Base-by-base conservation (phyloP, 53 echinoderm and acorn worm species). In the Pentamera pediparva region DNA sequence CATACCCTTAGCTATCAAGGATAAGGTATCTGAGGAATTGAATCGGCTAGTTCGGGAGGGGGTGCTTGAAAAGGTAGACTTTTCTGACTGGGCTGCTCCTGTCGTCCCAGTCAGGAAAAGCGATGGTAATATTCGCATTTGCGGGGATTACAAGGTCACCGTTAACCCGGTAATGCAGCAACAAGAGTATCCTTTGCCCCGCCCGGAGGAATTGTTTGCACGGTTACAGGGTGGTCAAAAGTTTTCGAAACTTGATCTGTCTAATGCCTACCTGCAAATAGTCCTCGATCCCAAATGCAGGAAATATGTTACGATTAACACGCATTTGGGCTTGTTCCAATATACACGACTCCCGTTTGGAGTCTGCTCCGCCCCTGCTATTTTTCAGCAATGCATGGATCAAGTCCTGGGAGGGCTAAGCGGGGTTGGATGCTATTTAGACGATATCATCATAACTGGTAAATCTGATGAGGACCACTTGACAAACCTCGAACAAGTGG, bases 61-160 rank as follows among this genome's bases (percentile, higher is more conserved):
- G 15, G 29, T 69, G 28, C 26, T 69, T 18, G 31, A 69, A 9
- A 69, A 69, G 26, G 69, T 69, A 69, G 45, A 69, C 12, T 69
- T 69, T 69, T 69, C 69, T 43, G 47, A 69, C 45, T 69, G 69
- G 47, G 69, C 69, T 24, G 20, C 69, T 28, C 47, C 39, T 26
- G 17, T 69, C 0, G 69, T 69, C 12, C 47, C 47, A 69, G 69
- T 69, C 26, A 69, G 32, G 39, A 69, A 69, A 47, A 1, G 29
- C 18, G 22, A 43, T 69, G 69, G 48, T 12, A 43, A 15, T 31
- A 43, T 69, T 43, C 25, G 25, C 0, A 13, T 69, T 9, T 45
- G 69, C 45, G 69, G 45, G 5, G 69, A 69, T n/a, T 69, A 69
- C n/a, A 47, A 69, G 26, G 69, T 69, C 69, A 69, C 69, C 27